These are phyloP conservation scores for Hirtodrosophila alboralis DNA, from an alignment of 2,888 invertebrate species.

Conservation along the genomic window DNA sequence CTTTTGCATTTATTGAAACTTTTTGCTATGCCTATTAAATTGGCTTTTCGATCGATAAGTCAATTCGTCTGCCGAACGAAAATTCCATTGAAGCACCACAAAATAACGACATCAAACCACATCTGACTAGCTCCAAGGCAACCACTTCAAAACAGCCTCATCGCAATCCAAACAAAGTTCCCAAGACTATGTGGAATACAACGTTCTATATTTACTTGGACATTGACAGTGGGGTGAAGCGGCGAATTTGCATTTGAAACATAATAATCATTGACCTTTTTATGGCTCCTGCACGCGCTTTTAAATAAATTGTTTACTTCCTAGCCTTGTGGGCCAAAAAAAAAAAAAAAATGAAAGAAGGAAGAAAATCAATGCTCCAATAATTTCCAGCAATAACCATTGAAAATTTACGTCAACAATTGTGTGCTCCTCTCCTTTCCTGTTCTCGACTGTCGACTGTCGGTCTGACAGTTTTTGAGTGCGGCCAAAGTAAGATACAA, in stretches of 20 bases:
- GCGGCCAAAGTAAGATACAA: slow-evolving; percentile 58
- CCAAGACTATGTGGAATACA: slow-evolving; percentile 8
- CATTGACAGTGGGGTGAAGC: slow-evolving; percentile 25
- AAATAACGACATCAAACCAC: slow-evolving; percentile 28
- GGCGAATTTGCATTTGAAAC: slow-evolving; percentile 52
- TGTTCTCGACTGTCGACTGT: slow-evolving; percentile 2
- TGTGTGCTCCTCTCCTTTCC: background rate
- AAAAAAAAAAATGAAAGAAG: slow-evolving; percentile 14
- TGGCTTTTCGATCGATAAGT: background rate
- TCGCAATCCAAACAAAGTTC: slow-evolving; percentile 50
- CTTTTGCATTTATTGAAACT: too few relatives aligned
- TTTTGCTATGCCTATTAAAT: slow-evolving; percentile 5
- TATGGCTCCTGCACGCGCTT: slow-evolving; percentile 64
- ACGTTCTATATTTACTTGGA: slow-evolving; percentile 41
- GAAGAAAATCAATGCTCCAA: slow-evolving; percentile 65
- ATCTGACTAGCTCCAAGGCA: slow-evolving; percentile 1
- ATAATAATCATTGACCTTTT: slow-evolving; percentile 74
- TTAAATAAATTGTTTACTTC: slow-evolving; percentile 75
- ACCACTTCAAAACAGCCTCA: slow-evolving; percentile 38
- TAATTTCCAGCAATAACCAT: slow-evolving; percentile 66
- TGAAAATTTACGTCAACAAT: slow-evolving; percentile 48
- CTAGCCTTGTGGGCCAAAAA: slow-evolving; percentile 33
- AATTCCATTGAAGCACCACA: slow-evolving; percentile 40
- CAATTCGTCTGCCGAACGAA: background rate
- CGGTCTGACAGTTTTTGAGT: slow-evolving; percentile 49